Base-by-base conservation (phyloP, 2,113 vertebrate genomes). In the Apteryx owenii region DNA sequence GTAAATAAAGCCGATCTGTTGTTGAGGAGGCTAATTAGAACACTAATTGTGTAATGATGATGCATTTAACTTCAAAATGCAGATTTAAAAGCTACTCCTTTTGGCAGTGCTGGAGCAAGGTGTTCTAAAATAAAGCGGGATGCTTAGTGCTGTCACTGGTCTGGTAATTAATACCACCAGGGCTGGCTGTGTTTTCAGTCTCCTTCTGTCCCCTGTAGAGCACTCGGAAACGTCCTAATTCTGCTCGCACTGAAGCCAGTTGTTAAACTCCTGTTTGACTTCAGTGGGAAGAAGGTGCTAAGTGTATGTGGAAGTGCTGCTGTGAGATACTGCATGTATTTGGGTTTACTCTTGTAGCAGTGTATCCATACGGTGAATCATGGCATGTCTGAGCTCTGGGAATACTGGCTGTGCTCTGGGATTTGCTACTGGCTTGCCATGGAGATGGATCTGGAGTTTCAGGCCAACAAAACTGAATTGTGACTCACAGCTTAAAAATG, bases 1-100 rank as follows among this genome's bases (percentile, higher is more conserved):
- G 58, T 97, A 98, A 97, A 97, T 97, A 98, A 98, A 97, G 88
- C 88, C 44, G 38, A 88, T 93, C 85, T 96, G 93, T 97, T 96
- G 93, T 97, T 86, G 90, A 94, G 64, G 69, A 86, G 56, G 68
- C 92, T 95, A 97, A 97, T 97, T 96, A 95, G 91, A 96, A 58
- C 3, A 5, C 62, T 95, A 97, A 97, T 98, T 97, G 81, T 56
- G 56, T 71, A 70, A 68, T 87, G 89, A 91, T 80, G 87, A 83
- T 64, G 61, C 79, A n/a, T 95, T 97, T 97, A 54, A 66, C 92
- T 95, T 90, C 75, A 82, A 82, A 84, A 78, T 60, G 85, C 64
- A 44, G 48, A 50, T 96, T 94, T 85, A 85, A 84, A 96, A 96
- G 92, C 89, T 86, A 40, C 40, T 90, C 13, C 10, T 60, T 91